These are phyloP conservation scores for Scaptomyza montana DNA, from an alignment of 1,140 invertebrate species.

Conservation along the genomic window DNA sequence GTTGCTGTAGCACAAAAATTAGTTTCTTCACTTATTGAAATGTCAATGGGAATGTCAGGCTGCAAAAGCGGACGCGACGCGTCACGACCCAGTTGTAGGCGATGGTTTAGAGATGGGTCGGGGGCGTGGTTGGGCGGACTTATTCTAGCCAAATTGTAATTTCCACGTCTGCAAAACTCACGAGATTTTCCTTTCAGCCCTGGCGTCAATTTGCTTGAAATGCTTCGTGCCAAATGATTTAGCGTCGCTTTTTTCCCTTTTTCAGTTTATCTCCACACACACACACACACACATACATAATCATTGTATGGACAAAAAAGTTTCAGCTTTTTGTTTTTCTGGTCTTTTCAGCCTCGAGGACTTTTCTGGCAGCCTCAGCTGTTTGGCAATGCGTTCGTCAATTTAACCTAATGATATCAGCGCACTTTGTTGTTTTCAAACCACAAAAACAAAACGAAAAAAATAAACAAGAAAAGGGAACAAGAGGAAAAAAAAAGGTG, in stretches of 20 bases:
- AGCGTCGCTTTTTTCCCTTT: constrained; percentile 56
- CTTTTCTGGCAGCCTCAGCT: constrained; percentile 60
- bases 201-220: constrained; percentile 79
- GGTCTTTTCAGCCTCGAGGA: constrained; percentile 13
- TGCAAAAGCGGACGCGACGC: constrained; percentile 25
- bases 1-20: constrained; percentile 65
- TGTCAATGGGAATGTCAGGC: constrained; percentile 77
- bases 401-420: constrained; percentile 78
- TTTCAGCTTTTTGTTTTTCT: constrained; percentile 70
- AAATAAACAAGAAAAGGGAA: background rate
- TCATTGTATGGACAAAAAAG: constrained; percentile 18
- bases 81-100: no score
- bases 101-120: no score
- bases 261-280: background rate
- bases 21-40: constrained; percentile 82
- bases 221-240: constrained; percentile 78
- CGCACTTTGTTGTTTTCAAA: constrained; percentile 14
- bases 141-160: constrained; percentile 74
- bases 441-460: constrained; percentile 1
- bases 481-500: constrained; percentile 57
- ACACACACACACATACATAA: constrained; percentile 22
- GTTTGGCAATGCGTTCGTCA: constrained; percentile 72
- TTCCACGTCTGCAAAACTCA: constrained; percentile 63
- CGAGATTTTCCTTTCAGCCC: constrained; percentile 34
- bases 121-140: constrained; percentile 18